Base-by-base conservation (phyloP, 2,888 invertebrate genomes). In the Campaea margaritaria region DNA sequence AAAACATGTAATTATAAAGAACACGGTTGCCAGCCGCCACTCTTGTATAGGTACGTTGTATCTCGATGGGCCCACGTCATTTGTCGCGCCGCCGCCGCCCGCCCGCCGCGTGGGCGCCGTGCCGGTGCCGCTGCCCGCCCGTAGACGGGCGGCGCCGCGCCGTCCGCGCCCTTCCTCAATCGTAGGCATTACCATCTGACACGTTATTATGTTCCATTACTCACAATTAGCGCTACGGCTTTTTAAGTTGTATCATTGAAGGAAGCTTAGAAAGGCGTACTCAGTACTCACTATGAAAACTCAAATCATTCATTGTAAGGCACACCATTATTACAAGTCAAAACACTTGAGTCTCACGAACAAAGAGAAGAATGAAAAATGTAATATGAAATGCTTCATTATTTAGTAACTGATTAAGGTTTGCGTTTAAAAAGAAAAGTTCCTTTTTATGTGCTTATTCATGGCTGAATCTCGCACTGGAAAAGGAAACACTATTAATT, bases 111-210 rank as follows among this genome's bases (percentile, higher is more conserved):
- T 47, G 69, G 74, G 76, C 79, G 80, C 64, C 81, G 69, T 55
- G 70, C 68, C 73, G 81, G 75, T 78, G 81, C 72, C 73, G 44
- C 51, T 52, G 50, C 69, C 65, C 72, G 75, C 72, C 68, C 68
- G 50, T 67, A 69, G 64, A 67, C 72, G 67, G 69, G 41, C 38
- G 34, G 28, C 69, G 75, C 69, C 74, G 68, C 74, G 51, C 69
- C 68, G 69, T 43, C 28, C 44, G n/a, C 53, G 47, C 53, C 61
- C 42, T 67, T 55, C 48, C 67, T 43, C 14, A 39, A 60, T 65
- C 67, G 39, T 36, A 28, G 31, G 46, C 60, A 49, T 66, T 62
- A 64, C 62, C 54, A 64, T 39, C 51, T 54, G 62, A 54, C 51
- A 49, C 56, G 48, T 49, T 56, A 36, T 51, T 52, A 58, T 54